phyloP scores from a whole-genome alignment of 2,888 invertebrate species.

The Blastobasis lacticolella region DNA sequence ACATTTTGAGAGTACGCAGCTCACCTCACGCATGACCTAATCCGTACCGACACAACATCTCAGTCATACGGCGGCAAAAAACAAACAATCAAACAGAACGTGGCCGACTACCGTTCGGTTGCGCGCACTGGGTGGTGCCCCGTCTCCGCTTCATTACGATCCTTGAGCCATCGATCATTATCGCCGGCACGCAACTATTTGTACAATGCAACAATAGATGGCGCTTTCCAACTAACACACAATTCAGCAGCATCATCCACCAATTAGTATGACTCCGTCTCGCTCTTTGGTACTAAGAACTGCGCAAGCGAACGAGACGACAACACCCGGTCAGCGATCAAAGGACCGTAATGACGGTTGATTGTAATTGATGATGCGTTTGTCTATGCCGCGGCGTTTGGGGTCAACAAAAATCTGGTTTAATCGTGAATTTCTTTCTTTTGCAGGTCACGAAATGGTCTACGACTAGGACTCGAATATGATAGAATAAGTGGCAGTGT shows the following conservation, averaged over 20 bases:
- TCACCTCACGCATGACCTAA: constrained; percentile 24
- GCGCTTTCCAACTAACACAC: constrained; percentile 57
- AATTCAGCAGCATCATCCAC: constrained; percentile 66
- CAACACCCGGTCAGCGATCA: constrained; percentile 21
- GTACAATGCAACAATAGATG: constrained; percentile 71
- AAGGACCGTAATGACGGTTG: constrained; percentile 51
- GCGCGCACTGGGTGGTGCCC: constrained; percentile 55
- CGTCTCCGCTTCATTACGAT: constrained; percentile 56
- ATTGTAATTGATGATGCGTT: constrained; percentile 72
- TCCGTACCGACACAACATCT: constrained; percentile 34
- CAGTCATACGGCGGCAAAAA: constrained; percentile 27
- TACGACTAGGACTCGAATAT: not conserved
- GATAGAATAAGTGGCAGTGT: constrained; percentile 8
- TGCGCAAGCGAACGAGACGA: constrained; percentile 27
- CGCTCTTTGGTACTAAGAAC: constrained; percentile 16
- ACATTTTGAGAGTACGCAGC: no score
- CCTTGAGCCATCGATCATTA: constrained; percentile 51
- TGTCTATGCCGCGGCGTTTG: constrained; percentile 46
- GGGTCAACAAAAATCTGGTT: constrained; percentile 53
- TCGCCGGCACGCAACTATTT: constrained; percentile 57
- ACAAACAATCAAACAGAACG: constrained; percentile 37
- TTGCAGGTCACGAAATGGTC: constrained; percentile 28
- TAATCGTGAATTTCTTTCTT: constrained; percentile 49
- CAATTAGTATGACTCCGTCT: constrained; percentile 53
- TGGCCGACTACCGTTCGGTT: constrained; percentile 57